Conservation (phyloP, 2,888 invertebrate species). For the Drosophila suboccidentalis region DNA sequence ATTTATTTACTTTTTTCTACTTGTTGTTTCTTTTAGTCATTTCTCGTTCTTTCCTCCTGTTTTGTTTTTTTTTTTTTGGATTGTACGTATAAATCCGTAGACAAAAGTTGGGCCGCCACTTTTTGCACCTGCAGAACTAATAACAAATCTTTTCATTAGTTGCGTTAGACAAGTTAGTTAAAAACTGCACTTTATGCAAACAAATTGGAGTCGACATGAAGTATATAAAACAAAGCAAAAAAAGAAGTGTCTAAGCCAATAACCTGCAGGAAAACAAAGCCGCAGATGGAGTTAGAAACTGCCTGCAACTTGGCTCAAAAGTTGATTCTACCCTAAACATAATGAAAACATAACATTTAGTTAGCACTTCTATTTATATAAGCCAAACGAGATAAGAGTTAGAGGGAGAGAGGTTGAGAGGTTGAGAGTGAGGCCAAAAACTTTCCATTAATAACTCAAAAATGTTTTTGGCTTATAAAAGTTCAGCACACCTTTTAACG, state of each 20-base stretch:
- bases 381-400: slow-evolving; percentile 20
- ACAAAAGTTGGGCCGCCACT: slow-evolving; percentile 56
- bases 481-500: slow-evolving; percentile 64
- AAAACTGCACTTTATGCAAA: slow-evolving; percentile 73
- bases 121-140: slow-evolving; percentile 77
- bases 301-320: slow-evolving; percentile 47
- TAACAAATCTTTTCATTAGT: slow-evolving; percentile 82
- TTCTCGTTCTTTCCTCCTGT: not conserved
- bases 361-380: slow-evolving; percentile 76
- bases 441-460: slow-evolving; percentile 80
- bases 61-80: not conserved
- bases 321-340: slow-evolving; percentile 56
- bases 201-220: slow-evolving; percentile 56
- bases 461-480: slow-evolving; percentile 77
- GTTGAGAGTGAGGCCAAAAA: slow-evolving; percentile 32
- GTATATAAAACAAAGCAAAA: slow-evolving; percentile 8
- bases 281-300: slow-evolving; percentile 44
- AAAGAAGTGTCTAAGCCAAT: slow-evolving; percentile 63
- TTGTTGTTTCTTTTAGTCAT: slow-evolving; percentile 48
- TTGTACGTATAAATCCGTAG: slow-evolving; percentile 48
- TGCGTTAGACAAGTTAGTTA: slow-evolving; percentile 81
- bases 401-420: not conserved
- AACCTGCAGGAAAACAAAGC: slow-evolving; percentile 40
- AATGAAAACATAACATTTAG: slow-evolving; percentile 82
- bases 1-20: slow-evolving; percentile 77